These are phyloP conservation scores for Oithona nana DNA, from an alignment of 2,888 invertebrate species.

Conservation along the genomic window DNA sequence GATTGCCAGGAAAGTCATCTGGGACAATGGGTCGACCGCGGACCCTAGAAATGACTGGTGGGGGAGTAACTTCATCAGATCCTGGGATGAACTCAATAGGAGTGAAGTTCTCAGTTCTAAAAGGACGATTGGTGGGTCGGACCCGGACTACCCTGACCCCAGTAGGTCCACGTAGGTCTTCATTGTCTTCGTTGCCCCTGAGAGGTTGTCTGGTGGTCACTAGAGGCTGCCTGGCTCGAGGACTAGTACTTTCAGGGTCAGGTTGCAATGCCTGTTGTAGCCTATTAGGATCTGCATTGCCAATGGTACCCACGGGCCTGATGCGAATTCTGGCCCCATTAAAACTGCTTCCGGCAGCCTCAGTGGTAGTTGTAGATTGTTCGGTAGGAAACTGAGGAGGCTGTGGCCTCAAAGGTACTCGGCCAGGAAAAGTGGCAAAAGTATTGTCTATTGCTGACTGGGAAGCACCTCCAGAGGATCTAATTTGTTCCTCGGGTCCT, in stretches of 20 bases:
- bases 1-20: constrained; percentile 8
- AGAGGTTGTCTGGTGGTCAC: neutral
- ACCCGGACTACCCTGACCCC: neutral
- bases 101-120: neutral
- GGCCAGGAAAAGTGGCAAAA: neutral
- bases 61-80: neutral
- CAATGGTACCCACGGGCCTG: neutral
- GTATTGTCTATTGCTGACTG: neutral
- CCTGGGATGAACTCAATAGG: constrained; percentile 1
- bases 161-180: neutral
- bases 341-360: neutral
- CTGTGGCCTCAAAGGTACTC: neutral
- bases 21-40: constrained; percentile 15
- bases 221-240: neutral
- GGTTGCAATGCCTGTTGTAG: neutral
- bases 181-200: neutral
- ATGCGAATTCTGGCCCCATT: neutral
- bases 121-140: neutral
- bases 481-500: neutral
- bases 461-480: neutral
- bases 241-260: neutral
- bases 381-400: neutral
- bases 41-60: neutral
- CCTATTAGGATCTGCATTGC: neutral
- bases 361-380: neutral